phyloP scores from a whole-genome alignment of 2,888 invertebrate genomes.

The Neoaliturus tenellus region DNA sequence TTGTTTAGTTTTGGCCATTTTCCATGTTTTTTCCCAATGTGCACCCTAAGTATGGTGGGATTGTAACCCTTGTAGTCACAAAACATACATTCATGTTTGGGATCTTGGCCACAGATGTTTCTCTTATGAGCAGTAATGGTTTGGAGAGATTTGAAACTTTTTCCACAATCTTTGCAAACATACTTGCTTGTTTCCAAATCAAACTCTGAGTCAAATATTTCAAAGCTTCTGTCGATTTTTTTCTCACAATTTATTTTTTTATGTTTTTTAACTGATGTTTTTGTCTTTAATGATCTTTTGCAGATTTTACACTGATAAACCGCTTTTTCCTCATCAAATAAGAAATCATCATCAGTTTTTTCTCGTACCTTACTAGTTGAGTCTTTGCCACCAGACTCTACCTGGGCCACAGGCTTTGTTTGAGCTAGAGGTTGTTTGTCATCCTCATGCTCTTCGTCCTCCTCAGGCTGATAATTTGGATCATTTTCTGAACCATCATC shows the following conservation, averaged over 20 bases:
- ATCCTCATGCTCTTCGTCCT: no score
- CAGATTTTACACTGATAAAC: not conserved
- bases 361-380: not conserved
- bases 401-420: no score
- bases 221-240: not conserved
- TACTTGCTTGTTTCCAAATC: not conserved
- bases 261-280: not conserved
- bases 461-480: not conserved
- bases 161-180: not conserved
- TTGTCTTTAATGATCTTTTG: not conserved
- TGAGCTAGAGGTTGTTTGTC: not conserved
- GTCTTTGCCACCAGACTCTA: not conserved
- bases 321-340: not conserved
- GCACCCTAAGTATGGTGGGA: not conserved
- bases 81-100: slow-evolving; percentile 31
- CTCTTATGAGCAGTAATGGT: not conserved
- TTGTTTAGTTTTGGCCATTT: not conserved
- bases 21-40: slow-evolving; percentile 26
- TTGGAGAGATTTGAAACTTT: not conserved
- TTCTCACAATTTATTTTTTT: not conserved
- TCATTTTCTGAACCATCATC: not conserved
- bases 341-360: not conserved
- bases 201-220: not conserved
- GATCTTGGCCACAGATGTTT: not conserved
- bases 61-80: slow-evolving; percentile 23